These are phyloP conservation scores for Arnoldichthys spilopterus DNA, from an alignment of 2,797 vertebrate species.

Conservation along the genomic window DNA sequence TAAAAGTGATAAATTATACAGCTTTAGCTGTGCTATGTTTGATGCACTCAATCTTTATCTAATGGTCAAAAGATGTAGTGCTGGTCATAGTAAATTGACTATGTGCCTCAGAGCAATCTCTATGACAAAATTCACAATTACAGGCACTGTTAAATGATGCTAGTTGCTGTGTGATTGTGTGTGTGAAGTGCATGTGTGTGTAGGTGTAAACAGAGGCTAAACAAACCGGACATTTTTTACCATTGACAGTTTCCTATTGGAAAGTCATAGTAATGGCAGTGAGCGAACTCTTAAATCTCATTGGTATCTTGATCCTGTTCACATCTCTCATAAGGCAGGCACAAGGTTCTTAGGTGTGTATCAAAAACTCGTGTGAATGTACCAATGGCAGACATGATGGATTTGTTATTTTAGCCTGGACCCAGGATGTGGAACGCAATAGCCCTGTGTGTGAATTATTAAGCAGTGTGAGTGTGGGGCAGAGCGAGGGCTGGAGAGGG, in stretches of 20 bases:
- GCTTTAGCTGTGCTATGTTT: constrained; percentile 30
- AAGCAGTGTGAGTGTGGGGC: constrained; percentile 55
- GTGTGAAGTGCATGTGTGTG: constrained; percentile 19
- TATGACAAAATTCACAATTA: constrained; percentile 52
- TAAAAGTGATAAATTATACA: constrained; percentile 40
- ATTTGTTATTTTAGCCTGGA: constrained; percentile 56
- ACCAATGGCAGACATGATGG: constrained; percentile 47
- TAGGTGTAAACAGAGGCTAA: not conserved
- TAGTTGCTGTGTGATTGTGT: constrained; percentile 12
- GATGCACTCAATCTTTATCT: constrained; percentile 44
- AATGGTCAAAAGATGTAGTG: constrained; percentile 32
- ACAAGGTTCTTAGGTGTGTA: constrained; percentile 4
- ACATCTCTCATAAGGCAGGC: constrained; percentile 40
- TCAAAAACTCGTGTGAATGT: constrained; percentile 27
- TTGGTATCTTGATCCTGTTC: not conserved
- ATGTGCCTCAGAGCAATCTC: constrained; percentile 49
- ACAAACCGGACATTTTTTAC: constrained; percentile 6
- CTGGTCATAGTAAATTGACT: constrained; percentile 51
- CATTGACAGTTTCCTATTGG: not conserved
- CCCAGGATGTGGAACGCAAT: constrained; percentile 57
- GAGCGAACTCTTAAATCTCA: constrained; percentile 3
- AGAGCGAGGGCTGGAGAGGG: constrained; percentile 33
- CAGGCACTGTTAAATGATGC: constrained; percentile 46
- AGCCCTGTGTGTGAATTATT: constrained; percentile 59
- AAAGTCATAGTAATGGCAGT: not conserved